Conservation (phyloP, 37 sponge, comb jelly and placozoan genomes). For the Halichondria panicea region DNA sequence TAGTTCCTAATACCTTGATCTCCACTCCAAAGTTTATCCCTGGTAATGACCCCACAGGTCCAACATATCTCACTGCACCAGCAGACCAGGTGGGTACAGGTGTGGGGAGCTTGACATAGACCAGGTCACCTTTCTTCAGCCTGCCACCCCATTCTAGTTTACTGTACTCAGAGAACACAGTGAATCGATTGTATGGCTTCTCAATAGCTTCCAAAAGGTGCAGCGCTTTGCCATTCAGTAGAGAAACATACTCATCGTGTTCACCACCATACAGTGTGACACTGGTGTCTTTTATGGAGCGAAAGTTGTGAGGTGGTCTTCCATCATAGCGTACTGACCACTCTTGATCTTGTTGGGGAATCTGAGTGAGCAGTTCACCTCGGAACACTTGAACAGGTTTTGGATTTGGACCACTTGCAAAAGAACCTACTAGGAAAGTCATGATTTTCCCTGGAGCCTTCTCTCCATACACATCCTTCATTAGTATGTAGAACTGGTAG, state of each 20-base stretch:
- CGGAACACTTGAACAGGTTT: not conserved
- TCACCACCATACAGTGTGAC: not conserved
- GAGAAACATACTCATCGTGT: conserved; percentile 10
- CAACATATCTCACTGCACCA: conserved; percentile 16
- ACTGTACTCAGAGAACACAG: not conserved
- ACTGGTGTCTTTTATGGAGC: not conserved
- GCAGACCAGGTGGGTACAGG: not conserved
- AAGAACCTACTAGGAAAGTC: not conserved
- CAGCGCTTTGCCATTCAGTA: conserved; percentile 12
- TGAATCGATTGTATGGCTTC: conserved; percentile 1
- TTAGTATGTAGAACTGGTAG: too few relatives aligned
- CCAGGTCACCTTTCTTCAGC: conserved; percentile 22
- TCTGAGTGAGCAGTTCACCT: conserved; percentile 26
- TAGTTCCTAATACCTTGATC: conserved; percentile 19
- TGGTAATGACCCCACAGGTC: not conserved
- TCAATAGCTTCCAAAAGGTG: conserved; percentile 25
- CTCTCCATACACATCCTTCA: conserved; percentile 8
- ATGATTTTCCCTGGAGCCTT: too few relatives aligned
- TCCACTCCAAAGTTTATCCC: conserved; percentile 55
- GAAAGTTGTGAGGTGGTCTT: conserved; percentile 12
- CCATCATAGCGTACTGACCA: too few relatives aligned
- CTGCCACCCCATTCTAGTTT: conserved; percentile 26
- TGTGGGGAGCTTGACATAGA: conserved; percentile 15
- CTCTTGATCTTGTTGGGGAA: too few relatives aligned
- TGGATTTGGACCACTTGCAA: too few relatives aligned